A percentile compares a stretch with the other conserved stretches of the same genome.
Evolutionary conservation across 2,888 invertebrate genomes (phyloP).

Genomic region (Pseudococcus longispinus): DNA sequence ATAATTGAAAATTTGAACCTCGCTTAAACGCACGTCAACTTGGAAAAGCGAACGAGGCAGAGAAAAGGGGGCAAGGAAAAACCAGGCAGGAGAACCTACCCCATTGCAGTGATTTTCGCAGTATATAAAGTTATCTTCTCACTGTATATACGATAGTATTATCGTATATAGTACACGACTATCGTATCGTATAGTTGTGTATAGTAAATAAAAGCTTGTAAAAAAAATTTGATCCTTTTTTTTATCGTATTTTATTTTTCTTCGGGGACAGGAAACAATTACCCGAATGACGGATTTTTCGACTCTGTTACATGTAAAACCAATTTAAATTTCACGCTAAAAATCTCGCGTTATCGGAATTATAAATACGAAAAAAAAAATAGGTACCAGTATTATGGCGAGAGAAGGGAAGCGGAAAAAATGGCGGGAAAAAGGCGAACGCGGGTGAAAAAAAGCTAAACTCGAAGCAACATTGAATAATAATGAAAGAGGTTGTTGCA

Average conservation of each 20-base stretch:
- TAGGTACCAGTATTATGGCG: not conserved
- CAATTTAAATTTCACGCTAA: conserved; percentile 30
- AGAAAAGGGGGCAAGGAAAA: not conserved
- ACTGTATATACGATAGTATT: not conserved
- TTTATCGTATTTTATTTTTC: conserved; percentile 4
- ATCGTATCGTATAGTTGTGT: not conserved
- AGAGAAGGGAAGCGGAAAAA: not conserved
- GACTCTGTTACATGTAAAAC: conserved; percentile 24
- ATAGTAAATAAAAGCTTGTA: not conserved
- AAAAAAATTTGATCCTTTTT: conserved; percentile 7
- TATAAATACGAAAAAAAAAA: conserved; percentile 6
- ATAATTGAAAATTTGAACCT: not conserved
- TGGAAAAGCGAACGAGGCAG: not conserved
- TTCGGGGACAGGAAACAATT: conserved; percentile 34
- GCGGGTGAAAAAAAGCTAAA: not conserved
- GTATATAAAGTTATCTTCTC: not conserved
- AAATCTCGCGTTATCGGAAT: conserved; percentile 31
- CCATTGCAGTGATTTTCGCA: not conserved
- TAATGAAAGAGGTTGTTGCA: conserved; percentile 30
- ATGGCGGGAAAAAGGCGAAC: not conserved
- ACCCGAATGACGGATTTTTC: conserved; percentile 28
- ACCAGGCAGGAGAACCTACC: not conserved
- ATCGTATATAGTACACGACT: not conserved
- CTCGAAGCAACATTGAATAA: conserved; percentile 29
- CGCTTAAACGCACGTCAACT: not conserved